These are phyloP conservation scores for Cebus imitator DNA, from an alignment of 2,113 vertebrate species.

Conservation along the genomic window DNA sequence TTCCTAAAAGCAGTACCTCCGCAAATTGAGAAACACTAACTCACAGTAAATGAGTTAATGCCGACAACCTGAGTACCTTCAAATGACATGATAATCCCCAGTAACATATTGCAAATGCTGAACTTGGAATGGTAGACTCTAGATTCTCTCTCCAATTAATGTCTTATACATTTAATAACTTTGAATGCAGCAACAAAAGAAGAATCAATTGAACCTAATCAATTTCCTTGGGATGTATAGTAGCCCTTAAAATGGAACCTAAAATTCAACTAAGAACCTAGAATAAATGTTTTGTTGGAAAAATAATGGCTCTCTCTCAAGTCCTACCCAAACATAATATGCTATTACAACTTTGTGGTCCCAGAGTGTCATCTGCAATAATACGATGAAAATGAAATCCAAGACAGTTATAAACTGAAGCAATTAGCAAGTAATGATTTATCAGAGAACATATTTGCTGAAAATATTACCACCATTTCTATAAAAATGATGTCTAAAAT, in stretches of 20 bases:
- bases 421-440: not conserved
- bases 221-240: not conserved
- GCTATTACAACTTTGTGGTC: not conserved
- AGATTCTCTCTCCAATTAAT: not conserved
- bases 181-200: not conserved
- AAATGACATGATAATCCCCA: not conserved
- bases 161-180: not conserved
- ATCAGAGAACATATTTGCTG: not conserved
- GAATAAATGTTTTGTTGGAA: not conserved
- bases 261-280: not conserved
- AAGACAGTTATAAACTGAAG: not conserved
- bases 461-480: not conserved
- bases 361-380: not conserved
- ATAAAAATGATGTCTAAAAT: not conserved
- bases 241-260: not conserved
- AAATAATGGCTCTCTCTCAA: not conserved
- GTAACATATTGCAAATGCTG: not conserved
- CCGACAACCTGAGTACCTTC: not conserved
- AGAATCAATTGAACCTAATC: not conserved
- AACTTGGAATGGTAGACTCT: not conserved
- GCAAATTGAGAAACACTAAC: not conserved
- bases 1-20: not conserved
- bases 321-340: not conserved
- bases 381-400: not conserved
- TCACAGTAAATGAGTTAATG: not conserved